These are phyloP conservation scores for Verasper variegatus DNA, from an alignment of 2,113 vertebrate genomes.

Conservation along the genomic window DNA sequence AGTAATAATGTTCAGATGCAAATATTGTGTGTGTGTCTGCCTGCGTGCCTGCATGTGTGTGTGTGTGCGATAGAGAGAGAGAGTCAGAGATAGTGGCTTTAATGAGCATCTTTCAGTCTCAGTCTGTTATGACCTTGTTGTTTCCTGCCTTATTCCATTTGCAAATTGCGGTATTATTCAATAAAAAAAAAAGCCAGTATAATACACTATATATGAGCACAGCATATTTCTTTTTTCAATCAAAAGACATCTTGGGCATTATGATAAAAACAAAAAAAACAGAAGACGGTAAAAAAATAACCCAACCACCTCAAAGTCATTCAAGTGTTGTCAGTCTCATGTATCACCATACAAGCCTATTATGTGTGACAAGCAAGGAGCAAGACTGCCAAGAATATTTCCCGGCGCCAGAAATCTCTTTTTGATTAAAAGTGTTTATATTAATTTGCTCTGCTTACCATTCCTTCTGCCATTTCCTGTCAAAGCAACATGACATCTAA, in stretches of 20 bases:
- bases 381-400: conserved; percentile 36
- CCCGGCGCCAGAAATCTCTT: conserved; percentile 22
- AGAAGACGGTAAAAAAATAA: not conserved
- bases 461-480: conserved; percentile 15
- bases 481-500: conserved; percentile 29
- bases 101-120: conserved; percentile 60
- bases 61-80: not conserved
- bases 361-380: conserved; percentile 24
- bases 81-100: conserved; percentile 49
- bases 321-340: conserved; percentile 37
- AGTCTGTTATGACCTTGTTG: conserved; percentile 56
- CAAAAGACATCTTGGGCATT: conserved; percentile 5
- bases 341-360: conserved; percentile 31
- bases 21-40: conserved; percentile 23
- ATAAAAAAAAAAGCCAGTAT: not conserved
- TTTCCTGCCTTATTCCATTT: conserved; percentile 32
- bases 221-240: conserved; percentile 24
- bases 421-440: conserved; percentile 16
- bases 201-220: conserved; percentile 7
- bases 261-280: conserved; percentile 26
- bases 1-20: conserved; percentile 36
- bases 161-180: conserved; percentile 43
- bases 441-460: conserved; percentile 31
- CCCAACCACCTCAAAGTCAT: conserved; percentile 30
- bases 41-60: conserved; percentile 11